Conservation (phyloP, 2,888 invertebrate species). For the Buathra laborator region DNA sequence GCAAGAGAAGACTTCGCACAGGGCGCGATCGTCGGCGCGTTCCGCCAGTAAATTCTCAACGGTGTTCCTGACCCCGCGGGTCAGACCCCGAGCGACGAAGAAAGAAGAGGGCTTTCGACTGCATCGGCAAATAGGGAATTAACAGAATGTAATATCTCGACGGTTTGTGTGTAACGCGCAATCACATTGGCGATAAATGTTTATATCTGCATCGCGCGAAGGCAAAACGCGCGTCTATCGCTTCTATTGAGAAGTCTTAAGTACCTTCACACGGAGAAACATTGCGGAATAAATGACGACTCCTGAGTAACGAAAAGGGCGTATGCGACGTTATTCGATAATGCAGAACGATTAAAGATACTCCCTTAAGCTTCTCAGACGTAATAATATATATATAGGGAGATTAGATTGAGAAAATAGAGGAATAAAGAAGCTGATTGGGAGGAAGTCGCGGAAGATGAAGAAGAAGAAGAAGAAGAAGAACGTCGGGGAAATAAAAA, state of each 20-base stretch:
- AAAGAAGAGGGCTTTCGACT: slow-evolving; percentile 17
- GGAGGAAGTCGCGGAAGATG: slow-evolving; percentile 22
- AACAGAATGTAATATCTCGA: slow-evolving; percentile 47
- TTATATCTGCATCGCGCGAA: neutral
- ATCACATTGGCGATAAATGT: neutral
- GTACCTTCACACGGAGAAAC: neutral
- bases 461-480: neutral
- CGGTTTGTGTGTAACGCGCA: slow-evolving; percentile 30
- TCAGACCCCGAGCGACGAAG: slow-evolving; percentile 23
- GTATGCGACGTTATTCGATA: too few relatives aligned
- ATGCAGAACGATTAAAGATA: too few relatives aligned
- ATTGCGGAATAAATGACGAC: too few relatives aligned
- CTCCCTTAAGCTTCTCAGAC: too few relatives aligned
- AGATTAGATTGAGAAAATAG: slow-evolving; percentile 18
- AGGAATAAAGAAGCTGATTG: slow-evolving; percentile 16
- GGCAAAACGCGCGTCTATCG: slow-evolving; percentile 6
- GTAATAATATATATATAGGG: neutral
- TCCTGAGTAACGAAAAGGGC: too few relatives aligned
- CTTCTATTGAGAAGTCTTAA: slow-evolving; percentile 13
- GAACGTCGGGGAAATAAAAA: neutral
- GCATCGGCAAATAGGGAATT: slow-evolving; percentile 37
- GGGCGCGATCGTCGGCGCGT: slow-evolving; percentile 45
- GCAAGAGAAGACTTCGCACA: neutral
- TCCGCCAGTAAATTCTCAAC: slow-evolving; percentile 51
- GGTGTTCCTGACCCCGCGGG: slow-evolving; percentile 37